phyloP scores from a whole-genome alignment of 2,113 vertebrate species.

The Gallinago jamesoni region DNA sequence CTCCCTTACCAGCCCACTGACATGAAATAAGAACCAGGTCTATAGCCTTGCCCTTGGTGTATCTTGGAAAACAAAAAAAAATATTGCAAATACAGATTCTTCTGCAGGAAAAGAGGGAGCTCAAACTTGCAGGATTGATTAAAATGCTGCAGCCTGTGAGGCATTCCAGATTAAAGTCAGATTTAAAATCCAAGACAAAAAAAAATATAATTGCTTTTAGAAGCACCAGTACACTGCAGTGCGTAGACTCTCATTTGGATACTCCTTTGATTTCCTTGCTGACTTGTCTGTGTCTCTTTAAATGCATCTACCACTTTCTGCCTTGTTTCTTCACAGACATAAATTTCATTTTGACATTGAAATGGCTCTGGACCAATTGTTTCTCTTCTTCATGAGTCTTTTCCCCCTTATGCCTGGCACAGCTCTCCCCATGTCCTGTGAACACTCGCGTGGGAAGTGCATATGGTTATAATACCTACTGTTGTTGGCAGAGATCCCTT shows the following conservation, averaged over 20 bases:
- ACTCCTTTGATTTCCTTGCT: background rate
- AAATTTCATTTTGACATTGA: background rate
- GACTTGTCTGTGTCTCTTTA: background rate
- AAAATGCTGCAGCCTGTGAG: background rate
- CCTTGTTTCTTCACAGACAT: background rate
- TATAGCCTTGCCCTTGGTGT: background rate
- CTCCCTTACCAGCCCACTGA: background rate
- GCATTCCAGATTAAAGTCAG: background rate
- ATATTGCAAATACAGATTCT: background rate
- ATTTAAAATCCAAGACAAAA: background rate
- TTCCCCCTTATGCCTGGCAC: background rate
- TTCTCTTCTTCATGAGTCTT: background rate
- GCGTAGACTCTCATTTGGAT: background rate
- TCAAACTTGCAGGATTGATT: background rate
- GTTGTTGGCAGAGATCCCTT: background rate
- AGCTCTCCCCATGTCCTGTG: background rate
- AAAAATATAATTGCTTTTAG: background rate
- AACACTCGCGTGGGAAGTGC: background rate
- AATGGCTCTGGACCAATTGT: background rate
- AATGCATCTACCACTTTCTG: background rate
- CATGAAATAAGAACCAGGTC: background rate
- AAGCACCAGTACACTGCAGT: background rate
- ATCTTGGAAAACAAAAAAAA: background rate
- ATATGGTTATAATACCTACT: background rate
- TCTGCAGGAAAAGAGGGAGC: background rate